Conservation (phyloP, 1,140 invertebrate species). For the Trypoxylus dichotomus region DNA sequence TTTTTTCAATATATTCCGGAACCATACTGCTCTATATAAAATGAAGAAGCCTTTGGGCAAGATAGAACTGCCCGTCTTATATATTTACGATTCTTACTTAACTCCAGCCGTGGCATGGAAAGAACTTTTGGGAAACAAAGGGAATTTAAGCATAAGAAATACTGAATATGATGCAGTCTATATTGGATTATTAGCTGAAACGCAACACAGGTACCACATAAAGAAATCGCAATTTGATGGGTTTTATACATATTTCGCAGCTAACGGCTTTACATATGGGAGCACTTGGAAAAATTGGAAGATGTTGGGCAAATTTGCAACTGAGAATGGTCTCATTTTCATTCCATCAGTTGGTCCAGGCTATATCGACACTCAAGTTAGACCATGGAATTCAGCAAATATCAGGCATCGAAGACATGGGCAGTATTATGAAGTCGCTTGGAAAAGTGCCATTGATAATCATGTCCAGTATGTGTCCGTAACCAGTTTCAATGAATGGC, state of each 20-base stretch:
- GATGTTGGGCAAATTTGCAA: constrained; percentile 59
- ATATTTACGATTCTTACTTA: constrained; percentile 63
- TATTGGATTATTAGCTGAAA: constrained; percentile 58
- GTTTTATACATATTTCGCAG: constrained; percentile 65
- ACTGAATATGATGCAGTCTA: constrained; percentile 61
- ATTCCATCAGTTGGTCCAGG: constrained; percentile 64
- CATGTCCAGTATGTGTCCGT: constrained; percentile 59
- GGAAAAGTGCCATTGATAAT: constrained; percentile 59
- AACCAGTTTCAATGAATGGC: constrained; percentile 66
- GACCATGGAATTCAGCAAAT: constrained; percentile 60
- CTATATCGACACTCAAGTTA: constrained; percentile 61
- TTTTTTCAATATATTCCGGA: constrained; percentile 45
- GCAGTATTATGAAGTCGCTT: constrained; percentile 60
- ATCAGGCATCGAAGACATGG: constrained; percentile 61
- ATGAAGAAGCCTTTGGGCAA: constrained; percentile 53
- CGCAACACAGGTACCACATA: constrained; percentile 55
- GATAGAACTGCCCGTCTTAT: constrained; percentile 58
- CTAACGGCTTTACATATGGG: constrained; percentile 63
- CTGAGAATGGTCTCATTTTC: constrained; percentile 60
- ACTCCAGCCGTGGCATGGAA: constrained; percentile 56
- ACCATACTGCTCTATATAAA: constrained; percentile 58
- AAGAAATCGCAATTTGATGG: constrained; percentile 64
- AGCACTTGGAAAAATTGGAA: constrained; percentile 68
- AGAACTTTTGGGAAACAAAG: constrained; percentile 56
- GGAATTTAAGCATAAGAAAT: constrained; percentile 57